Conservation (phyloP, 2,113 vertebrate genomes). For the Pampusana beccarii region DNA sequence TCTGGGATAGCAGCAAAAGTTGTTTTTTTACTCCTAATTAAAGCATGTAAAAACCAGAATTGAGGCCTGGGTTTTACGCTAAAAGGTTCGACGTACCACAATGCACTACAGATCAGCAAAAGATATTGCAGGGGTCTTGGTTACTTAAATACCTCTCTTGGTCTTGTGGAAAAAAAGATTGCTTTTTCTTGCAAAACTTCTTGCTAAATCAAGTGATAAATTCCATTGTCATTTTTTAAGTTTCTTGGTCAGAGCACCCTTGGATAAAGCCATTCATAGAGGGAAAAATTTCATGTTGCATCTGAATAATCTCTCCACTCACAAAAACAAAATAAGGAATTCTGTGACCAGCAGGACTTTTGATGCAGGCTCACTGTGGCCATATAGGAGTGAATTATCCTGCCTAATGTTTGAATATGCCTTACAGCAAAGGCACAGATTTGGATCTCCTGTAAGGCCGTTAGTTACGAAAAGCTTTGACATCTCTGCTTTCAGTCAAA, state of each 20-base stretch:
- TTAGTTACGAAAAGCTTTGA: background rate
- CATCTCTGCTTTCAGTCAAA: background rate
- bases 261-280: background rate
- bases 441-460: background rate
- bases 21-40: background rate
- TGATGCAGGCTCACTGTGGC: background rate
- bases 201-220: background rate
- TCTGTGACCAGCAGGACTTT: background rate
- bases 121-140: background rate
- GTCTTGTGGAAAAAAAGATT: background rate
- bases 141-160: background rate
- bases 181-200: background rate
- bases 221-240: background rate
- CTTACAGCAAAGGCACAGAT: background rate
- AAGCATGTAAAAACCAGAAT: background rate
- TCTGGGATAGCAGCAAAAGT: background rate
- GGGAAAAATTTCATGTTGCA: background rate
- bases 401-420: background rate
- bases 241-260: background rate
- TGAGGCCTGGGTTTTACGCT: background rate
- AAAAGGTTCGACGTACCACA: rapidly evolving
- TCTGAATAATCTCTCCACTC: background rate
- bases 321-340: background rate
- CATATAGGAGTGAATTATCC: background rate
- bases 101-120: background rate